phyloP scores from a whole-genome alignment of 2,113 vertebrate species.

The Orthonyx spaldingii region DNA sequence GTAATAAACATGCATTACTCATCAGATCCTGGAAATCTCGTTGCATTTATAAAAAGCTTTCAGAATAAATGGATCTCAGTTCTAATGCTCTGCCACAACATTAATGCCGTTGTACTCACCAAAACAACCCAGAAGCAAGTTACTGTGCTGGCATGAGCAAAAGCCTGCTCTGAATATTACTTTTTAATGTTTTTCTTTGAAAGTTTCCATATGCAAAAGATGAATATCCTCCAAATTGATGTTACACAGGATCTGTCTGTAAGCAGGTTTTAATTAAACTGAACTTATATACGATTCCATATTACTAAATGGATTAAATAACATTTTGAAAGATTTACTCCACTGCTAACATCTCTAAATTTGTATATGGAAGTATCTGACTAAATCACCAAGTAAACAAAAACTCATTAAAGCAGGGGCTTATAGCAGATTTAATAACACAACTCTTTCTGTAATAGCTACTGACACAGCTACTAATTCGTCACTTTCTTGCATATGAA shows the following conservation, averaged over 20 bases:
- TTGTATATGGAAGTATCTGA: background rate
- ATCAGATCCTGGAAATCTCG: constrained; percentile 42
- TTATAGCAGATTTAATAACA: background rate
- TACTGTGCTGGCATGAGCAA: background rate
- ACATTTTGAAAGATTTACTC: constrained; percentile 22
- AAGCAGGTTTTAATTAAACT: background rate
- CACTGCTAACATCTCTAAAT: background rate
- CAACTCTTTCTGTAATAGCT: background rate
- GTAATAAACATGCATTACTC: constrained; percentile 49
- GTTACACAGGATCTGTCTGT: background rate
- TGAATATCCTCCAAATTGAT: background rate
- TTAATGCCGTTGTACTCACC: background rate
- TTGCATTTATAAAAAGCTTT: constrained; percentile 40
- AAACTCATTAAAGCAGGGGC: background rate
- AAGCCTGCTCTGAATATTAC: background rate
- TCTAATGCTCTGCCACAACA: constrained; percentile 9
- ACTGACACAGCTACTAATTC: background rate
- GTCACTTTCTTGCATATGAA: background rate
- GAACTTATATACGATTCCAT: background rate
- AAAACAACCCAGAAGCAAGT: background rate
- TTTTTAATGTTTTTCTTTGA: background rate
- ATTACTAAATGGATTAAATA: background rate
- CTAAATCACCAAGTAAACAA: constrained; percentile 13
- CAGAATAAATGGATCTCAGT: constrained; percentile 51
- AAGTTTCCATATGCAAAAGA: background rate